Conservation (phyloP, 2,797 vertebrate species). For the Trematomus bernacchii region DNA sequence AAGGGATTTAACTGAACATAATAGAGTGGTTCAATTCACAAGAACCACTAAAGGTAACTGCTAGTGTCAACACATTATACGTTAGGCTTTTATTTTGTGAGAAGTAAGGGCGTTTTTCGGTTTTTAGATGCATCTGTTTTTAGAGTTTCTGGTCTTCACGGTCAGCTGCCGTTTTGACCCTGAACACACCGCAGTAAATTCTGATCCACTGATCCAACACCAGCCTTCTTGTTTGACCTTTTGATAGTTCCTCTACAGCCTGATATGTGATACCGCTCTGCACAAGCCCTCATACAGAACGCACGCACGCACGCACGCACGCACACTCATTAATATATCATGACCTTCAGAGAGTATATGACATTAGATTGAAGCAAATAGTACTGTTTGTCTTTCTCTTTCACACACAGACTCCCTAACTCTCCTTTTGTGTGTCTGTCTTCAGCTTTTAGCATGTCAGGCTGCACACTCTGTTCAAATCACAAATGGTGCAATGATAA, state of each 20-base stretch:
- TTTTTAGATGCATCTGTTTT: no score
- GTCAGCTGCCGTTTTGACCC: neutral
- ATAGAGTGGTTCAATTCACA: no score
- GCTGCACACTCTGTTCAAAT: neutral
- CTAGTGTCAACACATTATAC: no score
- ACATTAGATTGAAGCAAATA: neutral
- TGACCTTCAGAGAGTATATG: slow-evolving; percentile 33
- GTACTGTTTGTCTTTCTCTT: accelerated
- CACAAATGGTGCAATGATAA: neutral
- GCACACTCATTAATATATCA: no score
- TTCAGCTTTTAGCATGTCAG: neutral
- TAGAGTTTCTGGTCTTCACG: no score
- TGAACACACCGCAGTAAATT: neutral
- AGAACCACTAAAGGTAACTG: no score
- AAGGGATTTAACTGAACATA: no score
- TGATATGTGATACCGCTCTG: slow-evolving; percentile 59
- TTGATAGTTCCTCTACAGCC: neutral
- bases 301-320: no score
- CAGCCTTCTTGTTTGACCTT: slow-evolving; percentile 26
- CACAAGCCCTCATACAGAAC: neutral
- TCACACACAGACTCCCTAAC: no score
- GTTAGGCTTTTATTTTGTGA: no score
- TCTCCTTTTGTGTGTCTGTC: neutral
- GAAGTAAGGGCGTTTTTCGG: no score
- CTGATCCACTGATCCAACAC: neutral